Base-by-base conservation (phyloP, 2,888 invertebrate species). In the Ryuthela nishihirai region DNA sequence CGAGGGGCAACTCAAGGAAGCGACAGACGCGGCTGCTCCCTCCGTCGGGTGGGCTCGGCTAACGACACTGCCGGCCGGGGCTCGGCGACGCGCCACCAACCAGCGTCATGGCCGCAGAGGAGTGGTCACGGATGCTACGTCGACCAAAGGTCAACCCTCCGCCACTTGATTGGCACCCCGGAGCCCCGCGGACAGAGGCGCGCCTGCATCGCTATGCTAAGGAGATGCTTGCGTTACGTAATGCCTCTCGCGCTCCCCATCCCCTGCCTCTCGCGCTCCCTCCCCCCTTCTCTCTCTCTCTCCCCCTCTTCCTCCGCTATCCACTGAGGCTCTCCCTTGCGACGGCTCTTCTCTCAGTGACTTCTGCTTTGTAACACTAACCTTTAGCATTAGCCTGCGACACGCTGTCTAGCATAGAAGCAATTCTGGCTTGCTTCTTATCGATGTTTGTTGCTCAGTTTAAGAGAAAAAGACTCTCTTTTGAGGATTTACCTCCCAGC, bases 351-450 rank as follows among this genome's bases (percentile, higher is more conserved):
- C 43, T 50, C 36, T 44, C 44, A 29, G 40, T 35, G 36, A 25
- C 50, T 43, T 23, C 40, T 21, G 24, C 40, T 36, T 38, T 54
- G 46, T 54, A 41, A 54, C 46, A 41, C 40, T 45, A 54, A 54
- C 53, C 45, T 46, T 46, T 46, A 25, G 32, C 32, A 36, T 21
- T 21, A 40, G 36, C 50, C n/a, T n/a, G 46, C 56, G 56, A 36
- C 56, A 58, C 56, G 56, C 56, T 52, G 56, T 58, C 56, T 58
- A 46, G 56, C n/a, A n/a, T n/a, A n/a, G n/a, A n/a, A n/a, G n/a
- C n/a, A n/a, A n/a, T n/a, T n/a, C n/a, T n/a, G n/a, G n/a, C n/a
- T n/a, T n/a, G n/a, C n/a, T n/a, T n/a, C n/a, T n/a, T n/a, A n/a
- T n/a, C n/a, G n/a, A n/a, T n/a, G n/a, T n/a, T n/a, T n/a, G n/a